Conservation (phyloP, 2,888 invertebrate genomes). For the Lycia hirtaria region DNA sequence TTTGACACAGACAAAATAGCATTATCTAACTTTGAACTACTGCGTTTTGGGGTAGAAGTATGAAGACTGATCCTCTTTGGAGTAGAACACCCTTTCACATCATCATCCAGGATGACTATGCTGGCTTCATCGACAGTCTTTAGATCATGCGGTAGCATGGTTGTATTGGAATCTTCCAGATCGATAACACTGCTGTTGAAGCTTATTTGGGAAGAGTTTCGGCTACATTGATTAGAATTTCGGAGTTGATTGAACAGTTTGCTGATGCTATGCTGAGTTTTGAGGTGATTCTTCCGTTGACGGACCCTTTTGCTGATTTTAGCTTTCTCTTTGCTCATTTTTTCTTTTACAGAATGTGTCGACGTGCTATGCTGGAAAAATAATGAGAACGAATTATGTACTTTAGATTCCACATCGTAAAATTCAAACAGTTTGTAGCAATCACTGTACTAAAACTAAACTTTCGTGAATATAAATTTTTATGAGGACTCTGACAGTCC, state of each 20-base stretch:
- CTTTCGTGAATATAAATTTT: no score
- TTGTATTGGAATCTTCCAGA: slow-evolving; percentile 22
- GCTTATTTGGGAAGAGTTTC: neutral
- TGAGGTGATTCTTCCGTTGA: slow-evolving; percentile 32
- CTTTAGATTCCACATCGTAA: no score
- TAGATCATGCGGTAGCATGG: neutral
- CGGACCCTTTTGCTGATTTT: slow-evolving; percentile 41
- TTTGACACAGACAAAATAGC: slow-evolving; percentile 14
- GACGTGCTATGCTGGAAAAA: slow-evolving; percentile 50
- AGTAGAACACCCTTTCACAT: slow-evolving; percentile 6
- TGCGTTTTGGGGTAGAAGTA: slow-evolving; percentile 8
- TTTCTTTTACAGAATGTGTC: slow-evolving; percentile 33
- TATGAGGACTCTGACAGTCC: no score
- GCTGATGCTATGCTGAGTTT: slow-evolving; percentile 23
- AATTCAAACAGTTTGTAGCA: no score
- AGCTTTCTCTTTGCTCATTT: slow-evolving; percentile 37
- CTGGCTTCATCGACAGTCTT: neutral
- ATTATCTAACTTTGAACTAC: slow-evolving; percentile 11
- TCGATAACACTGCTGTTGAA: slow-evolving; percentile 19
- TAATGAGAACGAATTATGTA: neutral
- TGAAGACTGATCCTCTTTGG: slow-evolving; percentile 1
- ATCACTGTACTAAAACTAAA: no score
- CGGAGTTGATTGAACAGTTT: slow-evolving; percentile 28
- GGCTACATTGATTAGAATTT: slow-evolving; percentile 9
- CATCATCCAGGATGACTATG: slow-evolving; percentile 28